Percentiles rank a stretch among this genome's conserved stretches.
These are phyloP conservation scores for Pristionchus maxplancki DNA, from an alignment of 2,888 invertebrate genomes.

Conservation along the genomic window DNA sequence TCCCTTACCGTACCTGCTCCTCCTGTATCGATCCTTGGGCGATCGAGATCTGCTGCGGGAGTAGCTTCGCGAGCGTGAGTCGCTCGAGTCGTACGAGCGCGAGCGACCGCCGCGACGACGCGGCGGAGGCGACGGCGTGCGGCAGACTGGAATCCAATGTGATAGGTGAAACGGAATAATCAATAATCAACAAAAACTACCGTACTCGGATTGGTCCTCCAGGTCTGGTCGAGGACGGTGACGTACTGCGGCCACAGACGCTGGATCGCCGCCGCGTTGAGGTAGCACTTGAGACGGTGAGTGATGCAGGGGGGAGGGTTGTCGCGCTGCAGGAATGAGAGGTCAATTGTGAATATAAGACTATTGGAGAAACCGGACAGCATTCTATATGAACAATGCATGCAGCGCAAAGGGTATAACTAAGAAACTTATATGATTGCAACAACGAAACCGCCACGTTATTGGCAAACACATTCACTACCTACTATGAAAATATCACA, in stretches of 20 bases:
- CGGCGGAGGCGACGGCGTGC: constrained; percentile 45
- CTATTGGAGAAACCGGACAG: no score
- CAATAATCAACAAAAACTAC: background rate
- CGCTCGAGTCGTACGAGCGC: background rate
- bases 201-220: constrained; percentile 46
- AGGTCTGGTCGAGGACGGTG: constrained; percentile 46
- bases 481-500: no score
- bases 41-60: constrained; percentile 35
- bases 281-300: constrained; percentile 41
- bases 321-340: constrained; percentile 45
- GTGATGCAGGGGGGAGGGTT: constrained; percentile 44
- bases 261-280: constrained; percentile 54
- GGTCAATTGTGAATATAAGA: no score
- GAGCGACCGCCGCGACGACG: constrained; percentile 34
- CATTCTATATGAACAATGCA: no score
- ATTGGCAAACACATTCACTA: background rate
- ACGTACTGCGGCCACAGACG: constrained; percentile 56
- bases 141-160: constrained; percentile 33
- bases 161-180: background rate
- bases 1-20: constrained; percentile 40
- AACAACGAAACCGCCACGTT: no score
- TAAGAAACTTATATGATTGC: no score
- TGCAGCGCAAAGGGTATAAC: no score
- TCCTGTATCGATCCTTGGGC: background rate
- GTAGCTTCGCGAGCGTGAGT: background rate